These are phyloP conservation scores for Phaedon cochleariae DNA, from an alignment of 2,888 invertebrate species.

Conservation along the genomic window DNA sequence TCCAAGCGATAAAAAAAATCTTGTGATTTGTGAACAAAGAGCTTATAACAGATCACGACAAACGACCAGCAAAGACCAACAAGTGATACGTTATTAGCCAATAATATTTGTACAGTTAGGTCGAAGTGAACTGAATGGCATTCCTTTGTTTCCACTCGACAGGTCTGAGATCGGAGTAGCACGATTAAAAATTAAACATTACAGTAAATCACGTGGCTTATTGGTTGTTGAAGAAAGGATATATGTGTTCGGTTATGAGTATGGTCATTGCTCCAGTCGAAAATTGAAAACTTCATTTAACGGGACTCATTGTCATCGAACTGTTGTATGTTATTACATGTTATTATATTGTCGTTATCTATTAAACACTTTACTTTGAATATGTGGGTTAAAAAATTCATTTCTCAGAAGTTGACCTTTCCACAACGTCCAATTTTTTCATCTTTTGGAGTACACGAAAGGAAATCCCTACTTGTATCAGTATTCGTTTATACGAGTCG, in stretches of 20 bases:
- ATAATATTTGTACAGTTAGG: slow-evolving; percentile 39
- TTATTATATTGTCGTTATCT: neutral
- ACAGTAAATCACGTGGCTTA: slow-evolving; percentile 25
- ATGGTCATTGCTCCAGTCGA: neutral
- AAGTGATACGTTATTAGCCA: slow-evolving; percentile 35
- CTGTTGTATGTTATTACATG: neutral
- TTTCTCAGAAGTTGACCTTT: neutral
- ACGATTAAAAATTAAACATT: slow-evolving; percentile 24
- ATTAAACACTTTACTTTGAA: too few species aligned
- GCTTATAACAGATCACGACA: neutral
- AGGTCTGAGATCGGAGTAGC: slow-evolving; percentile 19
- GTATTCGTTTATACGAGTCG: too few species aligned
- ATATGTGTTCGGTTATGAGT: neutral
- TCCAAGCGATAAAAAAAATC: too few species aligned
- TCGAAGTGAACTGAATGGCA: slow-evolving; percentile 40
- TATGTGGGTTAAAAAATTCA: neutral
- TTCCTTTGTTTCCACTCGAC: slow-evolving; percentile 37
- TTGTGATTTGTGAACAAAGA: neutral
- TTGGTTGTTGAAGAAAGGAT: neutral
- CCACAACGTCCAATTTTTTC: neutral
- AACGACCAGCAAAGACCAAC: neutral
- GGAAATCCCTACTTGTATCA: too few species aligned
- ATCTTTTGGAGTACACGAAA: too few species aligned
- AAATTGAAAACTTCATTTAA: neutral
- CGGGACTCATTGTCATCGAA: neutral